phyloP scores from a whole-genome alignment of 2,888 invertebrate genomes.

The Phasia obesa region DNA sequence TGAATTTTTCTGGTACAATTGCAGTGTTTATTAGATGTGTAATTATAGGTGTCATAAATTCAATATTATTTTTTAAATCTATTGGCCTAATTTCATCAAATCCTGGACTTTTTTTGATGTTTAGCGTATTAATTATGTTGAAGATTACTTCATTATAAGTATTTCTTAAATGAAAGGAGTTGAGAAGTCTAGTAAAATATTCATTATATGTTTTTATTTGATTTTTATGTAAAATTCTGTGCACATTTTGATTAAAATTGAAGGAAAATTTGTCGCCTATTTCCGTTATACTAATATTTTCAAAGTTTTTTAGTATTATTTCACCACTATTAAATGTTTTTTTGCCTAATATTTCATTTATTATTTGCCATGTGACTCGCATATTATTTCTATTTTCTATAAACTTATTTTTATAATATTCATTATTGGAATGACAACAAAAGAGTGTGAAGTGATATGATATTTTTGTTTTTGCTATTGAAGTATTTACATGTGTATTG shows the following conservation, averaged over 20 bases:
- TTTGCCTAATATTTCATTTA: slow-evolving; percentile 53
- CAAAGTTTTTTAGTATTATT: slow-evolving; percentile 31
- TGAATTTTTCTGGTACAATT: background rate
- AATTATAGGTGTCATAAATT: background rate
- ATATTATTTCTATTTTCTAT: slow-evolving; percentile 28
- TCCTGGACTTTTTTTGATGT: slow-evolving; percentile 7
- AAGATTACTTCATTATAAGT: slow-evolving; percentile 21
- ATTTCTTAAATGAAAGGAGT: background rate
- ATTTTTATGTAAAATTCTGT: slow-evolving; percentile 23
- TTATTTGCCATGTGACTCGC: slow-evolving; percentile 40
- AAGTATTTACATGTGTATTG: background rate
- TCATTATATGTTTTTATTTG: background rate
- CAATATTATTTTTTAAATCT: slow-evolving; percentile 36
- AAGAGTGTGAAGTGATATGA: background rate
- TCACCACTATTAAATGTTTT: slow-evolving; percentile 39
- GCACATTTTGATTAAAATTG: slow-evolving; percentile 13
- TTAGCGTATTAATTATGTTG: slow-evolving; percentile 18
- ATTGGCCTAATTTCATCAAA: slow-evolving; percentile 19
- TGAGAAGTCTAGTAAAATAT: background rate
- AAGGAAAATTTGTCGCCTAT: slow-evolving; percentile 32
- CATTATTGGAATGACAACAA: background rate
- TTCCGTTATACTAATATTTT: slow-evolving; percentile 4
- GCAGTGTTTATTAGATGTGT: background rate
- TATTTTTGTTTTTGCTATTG: background rate
- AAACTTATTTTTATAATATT: slow-evolving; percentile 40